A percentile compares a stretch with the other conserved stretches of the same genome.
Conservation (phyloP, 2,888 invertebrate genomes). For the Branchellion lobata region DNA sequence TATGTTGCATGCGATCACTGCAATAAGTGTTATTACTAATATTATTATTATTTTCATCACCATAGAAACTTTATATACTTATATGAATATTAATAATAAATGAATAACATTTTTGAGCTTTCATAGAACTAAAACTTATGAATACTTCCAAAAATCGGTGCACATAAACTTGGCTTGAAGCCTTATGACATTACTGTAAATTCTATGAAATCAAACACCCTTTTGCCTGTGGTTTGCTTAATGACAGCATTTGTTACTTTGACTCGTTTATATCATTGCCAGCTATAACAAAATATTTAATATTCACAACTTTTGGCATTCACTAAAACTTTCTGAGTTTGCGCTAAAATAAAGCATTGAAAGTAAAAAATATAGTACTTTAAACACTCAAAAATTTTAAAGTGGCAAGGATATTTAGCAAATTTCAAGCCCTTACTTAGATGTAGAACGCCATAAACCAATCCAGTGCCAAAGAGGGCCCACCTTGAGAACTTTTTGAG, state of each 20-base stretch:
- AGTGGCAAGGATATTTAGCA: too few species aligned
- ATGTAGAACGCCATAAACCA: constrained; percentile 42
- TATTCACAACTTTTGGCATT: background rate
- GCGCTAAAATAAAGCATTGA: background rate
- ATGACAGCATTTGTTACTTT: too few species aligned
- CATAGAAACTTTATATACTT: background rate
- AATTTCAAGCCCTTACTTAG: constrained; percentile 33
- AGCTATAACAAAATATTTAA: background rate
- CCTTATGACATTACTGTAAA: too few species aligned
- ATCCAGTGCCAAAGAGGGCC: constrained; percentile 36
- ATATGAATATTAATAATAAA: too few species aligned
- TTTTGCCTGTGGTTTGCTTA: too few species aligned
- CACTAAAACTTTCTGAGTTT: background rate
- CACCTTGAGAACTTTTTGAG: constrained; percentile 44
- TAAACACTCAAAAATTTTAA: background rate
- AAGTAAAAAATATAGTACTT: background rate
- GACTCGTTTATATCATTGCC: too few species aligned
- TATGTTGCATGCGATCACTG: too few species aligned
- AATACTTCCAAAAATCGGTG: too few species aligned
- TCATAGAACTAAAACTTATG: too few species aligned
- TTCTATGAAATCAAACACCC: too few species aligned
- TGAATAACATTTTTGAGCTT: too few species aligned
- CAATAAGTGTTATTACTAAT: background rate
- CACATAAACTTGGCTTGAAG: too few species aligned
- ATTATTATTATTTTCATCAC: background rate